phyloP scores from a whole-genome alignment of 2,888 invertebrate species.

The Chironomus riparius region DNA sequence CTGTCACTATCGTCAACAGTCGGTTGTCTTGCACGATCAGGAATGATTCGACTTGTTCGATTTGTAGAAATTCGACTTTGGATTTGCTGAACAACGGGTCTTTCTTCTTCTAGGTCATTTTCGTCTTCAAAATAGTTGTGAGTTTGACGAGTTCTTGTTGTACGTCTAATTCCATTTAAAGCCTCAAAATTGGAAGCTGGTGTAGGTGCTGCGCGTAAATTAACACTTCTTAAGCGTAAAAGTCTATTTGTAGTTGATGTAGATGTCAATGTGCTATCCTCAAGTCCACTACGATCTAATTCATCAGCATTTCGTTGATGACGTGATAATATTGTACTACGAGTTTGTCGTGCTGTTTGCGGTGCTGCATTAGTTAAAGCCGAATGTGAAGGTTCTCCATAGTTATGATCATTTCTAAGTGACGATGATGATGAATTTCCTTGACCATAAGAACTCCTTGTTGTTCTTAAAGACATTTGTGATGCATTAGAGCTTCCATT shows the following conservation, averaged over 20 bases:
- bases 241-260: background rate
- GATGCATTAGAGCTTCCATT: background rate
- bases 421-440: background rate
- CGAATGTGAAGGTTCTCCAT: constrained; percentile 37
- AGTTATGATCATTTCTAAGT: constrained; percentile 38
- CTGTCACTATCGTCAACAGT: constrained; percentile 31
- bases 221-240: constrained; percentile 7
- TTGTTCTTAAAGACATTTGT: background rate
- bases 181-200: constrained; percentile 11
- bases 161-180: constrained; percentile 19
- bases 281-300: constrained; percentile 33
- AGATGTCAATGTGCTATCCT: background rate
- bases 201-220: constrained; percentile 14
- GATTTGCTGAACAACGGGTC: background rate
- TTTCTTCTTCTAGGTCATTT: constrained; percentile 33
- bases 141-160: constrained; percentile 34
- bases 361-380: background rate
- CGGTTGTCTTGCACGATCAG: constrained; percentile 32
- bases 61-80: background rate
- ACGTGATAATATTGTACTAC: constrained; percentile 37
- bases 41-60: constrained; percentile 14
- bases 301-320: constrained; percentile 42
- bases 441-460: background rate
- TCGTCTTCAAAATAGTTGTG: constrained; percentile 40
- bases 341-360: constrained; percentile 31